These are phyloP conservation scores for Zootoca vivipara DNA, from an alignment of 2,113 vertebrate genomes.

Conservation along the genomic window DNA sequence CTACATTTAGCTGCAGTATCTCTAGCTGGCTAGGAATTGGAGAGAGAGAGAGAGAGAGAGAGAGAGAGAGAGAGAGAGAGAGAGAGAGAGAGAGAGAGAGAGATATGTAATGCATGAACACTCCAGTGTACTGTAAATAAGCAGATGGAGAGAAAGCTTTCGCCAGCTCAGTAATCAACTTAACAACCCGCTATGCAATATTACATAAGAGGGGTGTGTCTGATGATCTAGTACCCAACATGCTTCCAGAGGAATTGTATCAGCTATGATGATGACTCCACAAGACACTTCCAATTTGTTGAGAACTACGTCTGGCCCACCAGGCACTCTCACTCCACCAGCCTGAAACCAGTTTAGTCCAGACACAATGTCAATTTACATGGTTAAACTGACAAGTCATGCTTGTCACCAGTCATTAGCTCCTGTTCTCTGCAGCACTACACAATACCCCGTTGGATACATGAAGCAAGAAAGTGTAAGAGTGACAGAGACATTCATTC, in stretches of 20 bases:
- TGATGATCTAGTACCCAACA: background rate
- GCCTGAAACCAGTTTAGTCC: conserved; percentile 43
- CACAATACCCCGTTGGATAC: conserved; percentile 5
- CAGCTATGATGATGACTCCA: conserved; percentile 39
- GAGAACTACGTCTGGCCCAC: conserved; percentile 40
- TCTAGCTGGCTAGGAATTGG: background rate
- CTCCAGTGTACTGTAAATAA: background rate
- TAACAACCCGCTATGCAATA: background rate
- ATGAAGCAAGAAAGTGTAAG: conserved; percentile 47
- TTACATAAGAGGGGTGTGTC: background rate
- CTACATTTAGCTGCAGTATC: background rate
- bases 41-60: background rate
- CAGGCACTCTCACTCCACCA: conserved; percentile 50
- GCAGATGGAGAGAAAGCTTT: background rate
- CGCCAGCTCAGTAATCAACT: background rate
- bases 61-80: background rate
- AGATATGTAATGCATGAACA: background rate
- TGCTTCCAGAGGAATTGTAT: conserved; percentile 12
- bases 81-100: background rate
- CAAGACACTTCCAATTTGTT: conserved; percentile 51
- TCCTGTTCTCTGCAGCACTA: conserved; percentile 42
- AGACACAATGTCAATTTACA: conserved; percentile 57
- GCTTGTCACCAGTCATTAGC: conserved; percentile 54
- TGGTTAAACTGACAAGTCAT: conserved; percentile 60
- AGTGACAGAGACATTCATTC: conserved; percentile 27